A percentile compares a stretch with the other conserved stretches of the same genome.
These are phyloP conservation scores for Amblyornis subalaris DNA, from an alignment of 2,113 vertebrate species.

Conservation along the genomic window DNA sequence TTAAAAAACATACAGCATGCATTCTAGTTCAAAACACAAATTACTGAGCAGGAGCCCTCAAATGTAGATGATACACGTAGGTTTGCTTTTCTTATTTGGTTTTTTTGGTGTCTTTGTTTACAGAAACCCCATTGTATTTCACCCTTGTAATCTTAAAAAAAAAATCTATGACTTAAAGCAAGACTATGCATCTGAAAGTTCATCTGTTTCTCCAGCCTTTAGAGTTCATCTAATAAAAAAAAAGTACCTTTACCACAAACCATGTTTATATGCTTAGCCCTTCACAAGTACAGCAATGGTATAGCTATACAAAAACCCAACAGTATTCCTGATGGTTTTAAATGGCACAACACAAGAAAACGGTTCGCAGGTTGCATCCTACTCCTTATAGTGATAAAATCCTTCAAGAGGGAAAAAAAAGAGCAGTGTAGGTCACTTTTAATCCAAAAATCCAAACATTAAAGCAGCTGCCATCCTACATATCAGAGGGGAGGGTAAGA, in stretches of 20 bases:
- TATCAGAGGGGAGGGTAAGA: background rate
- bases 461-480: background rate
- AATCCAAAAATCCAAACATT: background rate
- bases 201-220: background rate
- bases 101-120: background rate
- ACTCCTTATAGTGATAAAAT: background rate
- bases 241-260: background rate
- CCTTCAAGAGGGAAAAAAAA: accelerated
- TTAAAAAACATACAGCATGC: background rate
- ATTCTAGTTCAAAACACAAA: background rate
- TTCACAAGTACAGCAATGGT: background rate
- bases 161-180: background rate
- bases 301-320: background rate
- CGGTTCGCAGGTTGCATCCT: background rate
- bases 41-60: background rate
- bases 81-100: background rate
- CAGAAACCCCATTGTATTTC: background rate
- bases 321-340: background rate
- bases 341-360: background rate
- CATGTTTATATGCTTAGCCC: background rate
- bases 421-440: background rate
- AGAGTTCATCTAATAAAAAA: background rate
- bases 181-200: background rate
- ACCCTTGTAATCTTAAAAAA: background rate
- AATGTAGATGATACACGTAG: background rate